These are phyloP conservation scores for Caenorhabditis inopinata DNA, from an alignment of 1,140 invertebrate genomes.

Conservation along the genomic window DNA sequence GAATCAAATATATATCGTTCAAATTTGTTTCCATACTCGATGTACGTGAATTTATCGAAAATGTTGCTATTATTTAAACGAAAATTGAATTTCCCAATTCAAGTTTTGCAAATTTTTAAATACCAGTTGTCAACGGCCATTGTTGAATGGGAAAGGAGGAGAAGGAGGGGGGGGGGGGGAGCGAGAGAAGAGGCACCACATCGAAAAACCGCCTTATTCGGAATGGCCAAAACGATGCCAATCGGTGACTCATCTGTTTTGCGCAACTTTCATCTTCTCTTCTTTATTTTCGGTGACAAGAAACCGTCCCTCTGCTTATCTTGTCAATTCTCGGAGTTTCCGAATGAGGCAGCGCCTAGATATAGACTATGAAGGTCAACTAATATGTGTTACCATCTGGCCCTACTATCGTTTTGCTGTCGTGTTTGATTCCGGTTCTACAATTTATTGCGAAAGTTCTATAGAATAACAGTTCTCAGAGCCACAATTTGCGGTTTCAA, in stretches of 20 bases:
- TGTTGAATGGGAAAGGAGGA: neutral
- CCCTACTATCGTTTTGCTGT: neutral
- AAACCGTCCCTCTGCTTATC: neutral
- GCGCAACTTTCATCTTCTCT: slow-evolving; percentile 26
- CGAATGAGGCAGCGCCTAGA: neutral
- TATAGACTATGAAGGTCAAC: neutral
- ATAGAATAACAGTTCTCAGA: too few relatives aligned
- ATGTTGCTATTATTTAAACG: too few relatives aligned
- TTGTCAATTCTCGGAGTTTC: neutral
- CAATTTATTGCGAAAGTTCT: too few relatives aligned
- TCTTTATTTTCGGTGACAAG: neutral
- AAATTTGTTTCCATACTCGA: neutral
- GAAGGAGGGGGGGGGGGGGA: too few relatives aligned
- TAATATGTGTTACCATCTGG: slow-evolving; percentile 4
- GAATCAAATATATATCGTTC: neutral
- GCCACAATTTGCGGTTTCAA: too few relatives aligned
- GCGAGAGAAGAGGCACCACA: neutral
- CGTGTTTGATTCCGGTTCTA: too few relatives aligned
- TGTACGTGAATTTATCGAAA: too few relatives aligned
- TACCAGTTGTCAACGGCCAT: neutral
- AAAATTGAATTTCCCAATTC: neutral
- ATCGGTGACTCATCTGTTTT: slow-evolving; percentile 28
- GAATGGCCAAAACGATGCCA: slow-evolving; percentile 26
- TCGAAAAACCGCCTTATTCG: slow-evolving; percentile 19
- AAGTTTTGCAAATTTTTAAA: neutral